Evolutionary conservation across 2,797 vertebrate species (phyloP).

Genomic region (Basileuterus tristriatus): DNA sequence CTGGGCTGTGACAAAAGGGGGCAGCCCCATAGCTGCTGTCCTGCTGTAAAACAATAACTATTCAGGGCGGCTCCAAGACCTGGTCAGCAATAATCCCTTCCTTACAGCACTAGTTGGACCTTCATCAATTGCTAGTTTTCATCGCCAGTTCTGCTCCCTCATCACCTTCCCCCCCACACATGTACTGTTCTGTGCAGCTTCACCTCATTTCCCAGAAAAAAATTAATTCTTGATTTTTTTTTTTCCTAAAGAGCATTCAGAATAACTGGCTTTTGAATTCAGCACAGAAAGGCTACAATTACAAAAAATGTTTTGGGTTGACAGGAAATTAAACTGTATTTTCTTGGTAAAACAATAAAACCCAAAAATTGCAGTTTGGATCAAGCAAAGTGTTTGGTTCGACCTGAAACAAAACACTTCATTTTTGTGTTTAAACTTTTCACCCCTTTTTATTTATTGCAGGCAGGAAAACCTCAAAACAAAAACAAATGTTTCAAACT

Average conservation of each 20-base stretch:
- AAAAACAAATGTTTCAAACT: constrained; percentile 65
- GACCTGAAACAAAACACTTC: constrained; percentile 48
- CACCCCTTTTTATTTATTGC: constrained; percentile 60
- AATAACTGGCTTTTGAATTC: constrained; percentile 20
- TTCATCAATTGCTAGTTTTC: neutral
- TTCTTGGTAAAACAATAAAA: constrained; percentile 58
- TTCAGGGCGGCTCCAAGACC: neutral
- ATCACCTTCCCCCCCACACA: neutral
- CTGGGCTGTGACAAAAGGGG: neutral
- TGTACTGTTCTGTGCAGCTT: neutral
- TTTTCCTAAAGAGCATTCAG: constrained; percentile 55
- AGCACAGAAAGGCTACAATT: constrained; percentile 21
- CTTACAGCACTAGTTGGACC: neutral
- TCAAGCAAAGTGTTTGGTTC: constrained; percentile 6
- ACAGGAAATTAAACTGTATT: constrained; percentile 51
- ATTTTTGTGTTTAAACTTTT: constrained; percentile 64
- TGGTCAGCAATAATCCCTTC: neutral
- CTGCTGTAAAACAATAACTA: neutral
- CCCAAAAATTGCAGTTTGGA: constrained; percentile 32
- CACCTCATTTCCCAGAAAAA: constrained; percentile 9
- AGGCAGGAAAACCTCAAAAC: constrained; percentile 68
- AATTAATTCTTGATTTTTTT: neutral
- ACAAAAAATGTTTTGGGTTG: constrained; percentile 10
- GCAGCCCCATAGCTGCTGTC: neutral
- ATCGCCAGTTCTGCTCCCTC: neutral